Base-by-base conservation (phyloP, 2,888 invertebrate species). In the Cerastis leucographa region DNA sequence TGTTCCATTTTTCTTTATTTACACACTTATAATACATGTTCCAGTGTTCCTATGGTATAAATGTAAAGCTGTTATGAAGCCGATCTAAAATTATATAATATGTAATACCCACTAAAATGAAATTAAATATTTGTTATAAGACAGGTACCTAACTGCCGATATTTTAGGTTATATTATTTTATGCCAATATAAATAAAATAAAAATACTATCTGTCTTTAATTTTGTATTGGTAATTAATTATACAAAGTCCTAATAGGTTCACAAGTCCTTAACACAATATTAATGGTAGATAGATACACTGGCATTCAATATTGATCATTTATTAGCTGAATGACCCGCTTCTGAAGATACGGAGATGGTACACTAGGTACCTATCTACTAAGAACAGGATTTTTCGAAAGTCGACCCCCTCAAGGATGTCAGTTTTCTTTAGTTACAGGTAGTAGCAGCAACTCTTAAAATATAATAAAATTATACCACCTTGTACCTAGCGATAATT, bases 151-250 rank as follows among this genome's bases (percentile, higher is more conserved):
- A 74, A 44, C 49, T 68, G 42, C 74, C 49, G 68, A 68, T 68
- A 80, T 68, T 67, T 73, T 44, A 49, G 14, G 29, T 68, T 74
- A 68, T 35, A 49, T 79, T 79, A 68, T 65, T 74, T 79, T 75
- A 75, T 74, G 68, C 35, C 42, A 68, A 80, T 80, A 74, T 74
- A 80, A 79, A 79, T 80, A 25, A 79, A 80, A 79, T 46, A 14
- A 80, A 67, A 62, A 19, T 40, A 40, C 46, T 49, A 56, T 25
- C 14, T 22, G 42, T 64, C 14, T 79, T 44, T 44, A 51, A 68
- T 68, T 54, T 79, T 79, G 25, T 68, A 80, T 79, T 75, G 42
- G n/a, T 74, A 51, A 44, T 67, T 54, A 56, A 19, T 64, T 74
- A 68, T 75, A 64, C 68, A 80, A 49, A 35, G 3, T 54, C 56